A percentile compares a stretch with the other conserved stretches of the same genome.
phyloP scores from a whole-genome alignment of 2,888 invertebrate genomes.

The Listrodromus nycthemerus region DNA sequence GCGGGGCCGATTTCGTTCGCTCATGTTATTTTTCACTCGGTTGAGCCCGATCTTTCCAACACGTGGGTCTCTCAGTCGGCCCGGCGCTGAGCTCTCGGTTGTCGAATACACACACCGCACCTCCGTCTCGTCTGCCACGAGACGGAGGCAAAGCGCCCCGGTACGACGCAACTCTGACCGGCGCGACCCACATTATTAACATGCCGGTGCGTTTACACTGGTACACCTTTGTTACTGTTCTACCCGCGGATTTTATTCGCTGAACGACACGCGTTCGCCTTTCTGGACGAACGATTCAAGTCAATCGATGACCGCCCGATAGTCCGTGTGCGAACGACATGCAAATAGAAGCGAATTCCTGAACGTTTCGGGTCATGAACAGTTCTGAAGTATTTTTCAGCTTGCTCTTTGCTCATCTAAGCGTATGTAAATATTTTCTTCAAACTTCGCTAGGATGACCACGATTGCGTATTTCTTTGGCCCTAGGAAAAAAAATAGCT shows the following conservation, averaged over 20 bases:
- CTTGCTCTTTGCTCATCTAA: background rate
- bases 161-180: slow-evolving; percentile 29
- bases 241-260: slow-evolving; percentile 19
- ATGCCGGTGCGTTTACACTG: slow-evolving; percentile 36
- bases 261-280: slow-evolving; percentile 22
- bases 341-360: slow-evolving; percentile 14
- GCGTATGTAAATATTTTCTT: too few relatives aligned
- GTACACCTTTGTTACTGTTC: background rate
- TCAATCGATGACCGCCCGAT: slow-evolving; percentile 13
- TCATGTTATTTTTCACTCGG: slow-evolving; percentile 58
- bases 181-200: slow-evolving; percentile 62
- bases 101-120: background rate
- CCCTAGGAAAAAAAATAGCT: too few relatives aligned
- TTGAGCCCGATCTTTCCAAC: slow-evolving; percentile 53
- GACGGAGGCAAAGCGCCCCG: slow-evolving; percentile 23
- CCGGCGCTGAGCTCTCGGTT: slow-evolving; percentile 1
- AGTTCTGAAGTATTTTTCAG: background rate
- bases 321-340: background rate
- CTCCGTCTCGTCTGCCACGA: slow-evolving; percentile 5
- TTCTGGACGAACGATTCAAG: slow-evolving; percentile 8
- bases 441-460: too few relatives aligned
- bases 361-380: slow-evolving; percentile 21
- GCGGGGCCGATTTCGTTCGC: slow-evolving; percentile 59
- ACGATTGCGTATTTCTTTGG: too few relatives aligned
- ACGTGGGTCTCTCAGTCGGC: slow-evolving; percentile 13